A percentile compares a stretch with the other conserved stretches of the same genome.
These are phyloP conservation scores for Melipona beecheii DNA, from an alignment of 2,888 invertebrate species.

Conservation along the genomic window DNA sequence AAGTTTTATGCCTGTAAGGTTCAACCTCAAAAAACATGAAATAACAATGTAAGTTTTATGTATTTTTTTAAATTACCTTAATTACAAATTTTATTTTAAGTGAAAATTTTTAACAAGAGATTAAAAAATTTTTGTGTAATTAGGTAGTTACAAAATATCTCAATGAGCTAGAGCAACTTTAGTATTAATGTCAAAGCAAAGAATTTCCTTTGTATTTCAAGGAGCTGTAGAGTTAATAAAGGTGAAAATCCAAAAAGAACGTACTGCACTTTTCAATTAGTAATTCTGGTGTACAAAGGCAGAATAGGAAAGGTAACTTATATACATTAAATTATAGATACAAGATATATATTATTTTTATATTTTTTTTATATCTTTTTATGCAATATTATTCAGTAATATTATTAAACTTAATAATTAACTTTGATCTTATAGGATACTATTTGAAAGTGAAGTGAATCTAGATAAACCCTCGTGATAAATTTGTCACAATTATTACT, in stretches of 20 bases:
- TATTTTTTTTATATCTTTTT: neutral
- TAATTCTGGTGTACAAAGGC: conserved; percentile 98
- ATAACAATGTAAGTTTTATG: conserved; percentile 89
- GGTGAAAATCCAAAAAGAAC: conserved; percentile 99
- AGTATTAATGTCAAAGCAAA: conserved; percentile 99
- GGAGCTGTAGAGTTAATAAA: conserved; percentile 99
- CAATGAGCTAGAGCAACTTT: conserved; percentile 94
- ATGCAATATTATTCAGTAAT: neutral
- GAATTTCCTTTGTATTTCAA: conserved; percentile 99
- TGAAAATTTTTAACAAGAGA: neutral
- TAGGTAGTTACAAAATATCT: conserved; percentile 95
- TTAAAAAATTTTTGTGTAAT: conserved; percentile 48
- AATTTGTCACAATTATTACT: neutral
- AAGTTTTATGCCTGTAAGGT: conserved; percentile 95
- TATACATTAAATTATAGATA: neutral
- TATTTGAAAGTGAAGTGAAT: neutral
- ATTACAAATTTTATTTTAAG: neutral
- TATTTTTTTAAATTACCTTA: neutral
- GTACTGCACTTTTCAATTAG: conserved; percentile 98
- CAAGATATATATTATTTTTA: no score
- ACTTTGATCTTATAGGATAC: neutral
- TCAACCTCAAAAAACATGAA: conserved; percentile 97
- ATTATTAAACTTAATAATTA: neutral
- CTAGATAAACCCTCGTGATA: neutral
- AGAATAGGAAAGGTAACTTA: conserved; percentile 91